Evolutionary conservation across 1,140 invertebrate genomes (phyloP).

Genomic region (Xylocopa sonorina): DNA sequence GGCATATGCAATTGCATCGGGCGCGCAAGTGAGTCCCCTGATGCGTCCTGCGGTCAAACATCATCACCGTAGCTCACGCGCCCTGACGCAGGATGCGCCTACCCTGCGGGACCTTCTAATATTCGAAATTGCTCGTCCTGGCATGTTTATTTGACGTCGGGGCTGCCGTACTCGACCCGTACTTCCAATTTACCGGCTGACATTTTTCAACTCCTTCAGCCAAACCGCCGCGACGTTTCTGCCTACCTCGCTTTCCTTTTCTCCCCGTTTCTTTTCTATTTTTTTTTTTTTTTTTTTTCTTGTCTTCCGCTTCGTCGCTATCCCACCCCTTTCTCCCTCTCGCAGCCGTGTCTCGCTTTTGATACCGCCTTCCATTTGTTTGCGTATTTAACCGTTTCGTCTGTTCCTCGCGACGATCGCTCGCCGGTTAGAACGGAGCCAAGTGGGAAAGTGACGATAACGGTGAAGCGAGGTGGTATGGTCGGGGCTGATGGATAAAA

Average conservation of each 20-base stretch:
- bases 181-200: constrained; percentile 76
- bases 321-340: neutral
- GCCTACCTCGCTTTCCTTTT: neutral
- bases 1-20: constrained; percentile 73
- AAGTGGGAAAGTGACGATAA: constrained; percentile 46
- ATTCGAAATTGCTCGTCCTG: constrained; percentile 75
- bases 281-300: too few relatives aligned
- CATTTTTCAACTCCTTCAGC: constrained; percentile 72
- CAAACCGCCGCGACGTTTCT: constrained; percentile 39
- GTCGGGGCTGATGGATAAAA: neutral
- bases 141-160: constrained; percentile 79
- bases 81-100: constrained; percentile 74
- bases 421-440: constrained; percentile 30
- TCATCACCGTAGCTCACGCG: constrained; percentile 79
- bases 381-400: too few relatives aligned
- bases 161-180: constrained; percentile 71
- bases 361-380: neutral
- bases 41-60: constrained; percentile 76
- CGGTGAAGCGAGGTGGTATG: neutral
- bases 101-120: constrained; percentile 75
- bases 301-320: neutral
- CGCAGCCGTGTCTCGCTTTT: neutral
- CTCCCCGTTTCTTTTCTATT: neutral
- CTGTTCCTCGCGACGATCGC: constrained; percentile 35
- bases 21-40: constrained; percentile 64